These are phyloP conservation scores for Drosophila kuntzei DNA, from an alignment of 2,888 invertebrate species.

Conservation along the genomic window DNA sequence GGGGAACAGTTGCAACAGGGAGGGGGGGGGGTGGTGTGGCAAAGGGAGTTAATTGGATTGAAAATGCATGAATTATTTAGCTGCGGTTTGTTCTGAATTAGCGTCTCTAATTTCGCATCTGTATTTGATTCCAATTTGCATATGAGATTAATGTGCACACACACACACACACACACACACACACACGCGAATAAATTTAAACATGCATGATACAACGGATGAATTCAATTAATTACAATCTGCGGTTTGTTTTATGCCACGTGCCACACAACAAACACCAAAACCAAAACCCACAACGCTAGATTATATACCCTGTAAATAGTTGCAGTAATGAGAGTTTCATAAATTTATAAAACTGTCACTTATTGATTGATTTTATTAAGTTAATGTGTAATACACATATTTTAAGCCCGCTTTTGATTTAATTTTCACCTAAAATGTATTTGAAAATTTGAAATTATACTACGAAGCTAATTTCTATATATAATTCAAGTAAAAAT, in stretches of 20 bases:
- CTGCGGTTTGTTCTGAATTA: constrained; percentile 42
- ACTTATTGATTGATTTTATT: too few species aligned
- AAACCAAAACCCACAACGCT: background rate
- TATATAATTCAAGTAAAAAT: too few species aligned
- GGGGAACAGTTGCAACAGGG: background rate
- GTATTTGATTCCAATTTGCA: constrained; percentile 57
- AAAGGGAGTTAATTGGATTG: constrained; percentile 37
- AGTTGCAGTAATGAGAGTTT: background rate
- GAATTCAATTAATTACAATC: constrained; percentile 70
- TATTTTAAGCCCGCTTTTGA: too few species aligned
- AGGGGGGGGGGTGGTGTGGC: background rate
- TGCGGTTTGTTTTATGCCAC: constrained; percentile 55
- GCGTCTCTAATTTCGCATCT: constrained; percentile 49
- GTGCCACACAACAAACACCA: constrained; percentile 18
- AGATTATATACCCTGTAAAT: constrained; percentile 9
- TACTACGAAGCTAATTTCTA: too few species aligned
- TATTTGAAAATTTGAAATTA: too few species aligned
- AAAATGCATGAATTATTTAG: constrained; percentile 31
- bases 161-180: constrained; percentile 1
- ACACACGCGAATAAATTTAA: constrained; percentile 6
- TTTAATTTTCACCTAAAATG: too few species aligned
- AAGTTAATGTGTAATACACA: too few species aligned
- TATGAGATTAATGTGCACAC: constrained; percentile 38
- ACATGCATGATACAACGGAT: constrained; percentile 35
- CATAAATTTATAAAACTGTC: background rate